Base-by-base conservation (phyloP, 2,113 vertebrate species). In the Xyrauchen texanus region DNA sequence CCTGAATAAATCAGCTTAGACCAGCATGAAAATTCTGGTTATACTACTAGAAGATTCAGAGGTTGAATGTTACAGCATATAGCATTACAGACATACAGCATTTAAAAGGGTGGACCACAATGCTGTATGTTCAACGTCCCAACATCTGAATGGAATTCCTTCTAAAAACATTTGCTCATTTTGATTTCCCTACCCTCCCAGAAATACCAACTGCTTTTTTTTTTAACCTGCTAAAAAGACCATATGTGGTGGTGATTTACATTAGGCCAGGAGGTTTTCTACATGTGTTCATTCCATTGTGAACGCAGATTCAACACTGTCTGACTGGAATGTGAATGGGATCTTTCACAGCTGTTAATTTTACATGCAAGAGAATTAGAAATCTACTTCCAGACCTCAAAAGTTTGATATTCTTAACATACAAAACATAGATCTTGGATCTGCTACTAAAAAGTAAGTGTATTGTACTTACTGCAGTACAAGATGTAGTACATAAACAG, bases 131-230 rank as follows among this genome's bases (percentile, higher is more conserved):
- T 55, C n/a, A 66, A 45, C 4, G 49, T 68, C 62, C 11, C 69
- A 15, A 9, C 12, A 68, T 21, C 45, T 72, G 15, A 60, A 77
- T 82, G 63, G n/a, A 67, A 61, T 62, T 63, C 46, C 15, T 75
- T 58, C 49, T 46, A 46, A 46, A 64, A 72, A 49, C 60, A 45
- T 62, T 16, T 4, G 11, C 15, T 57, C 8, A 67, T 52, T 66
- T 51, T 61, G 60, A 12, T 55, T 15, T 60, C 51, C 45, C n/a
- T n/a, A n/a, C n/a, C n/a, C n/a, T n/a, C n/a, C n/a, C n/a, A n/a
- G n/a, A n/a, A n/a, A n/a, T n/a, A n/a, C n/a, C n/a, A n/a, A n/a
- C n/a, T n/a, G n/a, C n/a, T n/a, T n/a, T n/a, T n/a, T n/a, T n/a
- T n/a, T n/a, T n/a, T n/a, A n/a, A n/a, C n/a, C n/a, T n/a, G n/a